These are phyloP conservation scores for Alosa alosa DNA, from an alignment of 2,113 vertebrate genomes.

Conservation along the genomic window DNA sequence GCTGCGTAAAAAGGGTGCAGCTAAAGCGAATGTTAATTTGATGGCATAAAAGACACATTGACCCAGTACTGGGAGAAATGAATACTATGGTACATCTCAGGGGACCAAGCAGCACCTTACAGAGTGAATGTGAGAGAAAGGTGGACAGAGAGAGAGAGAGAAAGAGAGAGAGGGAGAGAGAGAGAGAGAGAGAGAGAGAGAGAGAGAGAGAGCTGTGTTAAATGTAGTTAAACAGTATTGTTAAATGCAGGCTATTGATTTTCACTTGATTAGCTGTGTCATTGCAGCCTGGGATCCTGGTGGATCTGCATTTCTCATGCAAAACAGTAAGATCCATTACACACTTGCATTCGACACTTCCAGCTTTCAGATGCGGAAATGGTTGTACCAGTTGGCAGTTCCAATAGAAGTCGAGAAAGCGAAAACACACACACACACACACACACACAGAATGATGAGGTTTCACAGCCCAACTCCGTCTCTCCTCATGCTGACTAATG, in stretches of 20 bases:
- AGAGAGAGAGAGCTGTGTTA: background rate
- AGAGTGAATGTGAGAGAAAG: slow-evolving; percentile 8
- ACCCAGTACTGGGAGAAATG: slow-evolving; percentile 14
- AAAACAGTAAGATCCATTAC: background rate
- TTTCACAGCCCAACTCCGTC: background rate
- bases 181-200: background rate
- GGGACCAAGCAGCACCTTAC: background rate
- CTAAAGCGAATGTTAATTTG: slow-evolving; percentile 33
- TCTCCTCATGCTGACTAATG: slow-evolving; percentile 1
- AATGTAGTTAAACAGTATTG: slow-evolving; percentile 15
- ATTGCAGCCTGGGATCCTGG: background rate
- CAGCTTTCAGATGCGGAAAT: background rate
- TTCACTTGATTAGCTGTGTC: slow-evolving; percentile 14
- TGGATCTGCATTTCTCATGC: background rate
- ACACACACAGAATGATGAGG: background rate
- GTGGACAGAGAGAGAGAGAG: background rate
- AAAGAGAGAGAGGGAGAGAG: too few species aligned
- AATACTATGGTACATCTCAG: slow-evolving; percentile 20
- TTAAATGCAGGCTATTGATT: slow-evolving; percentile 18
- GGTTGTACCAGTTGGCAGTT: background rate
- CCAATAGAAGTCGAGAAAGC: background rate
- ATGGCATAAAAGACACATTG: slow-evolving; percentile 24
- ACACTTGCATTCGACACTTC: background rate
- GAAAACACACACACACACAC: background rate
- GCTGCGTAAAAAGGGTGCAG: slow-evolving; percentile 21